These are phyloP conservation scores for Autographa gamma DNA, from an alignment of 2,888 invertebrate genomes.

Conservation along the genomic window DNA sequence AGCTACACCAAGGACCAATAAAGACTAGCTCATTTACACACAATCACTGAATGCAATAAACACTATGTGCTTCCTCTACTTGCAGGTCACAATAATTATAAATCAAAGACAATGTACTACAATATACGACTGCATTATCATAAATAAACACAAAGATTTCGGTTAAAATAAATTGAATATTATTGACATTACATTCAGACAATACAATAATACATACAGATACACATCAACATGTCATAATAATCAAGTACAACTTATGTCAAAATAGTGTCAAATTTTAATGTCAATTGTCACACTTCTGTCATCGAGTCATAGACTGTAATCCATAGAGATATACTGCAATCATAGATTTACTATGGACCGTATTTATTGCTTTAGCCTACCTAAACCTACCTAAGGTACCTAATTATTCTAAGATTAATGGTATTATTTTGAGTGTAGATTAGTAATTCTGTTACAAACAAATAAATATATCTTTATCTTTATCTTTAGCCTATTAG, in stretches of 20 bases:
- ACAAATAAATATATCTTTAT: too few relatives aligned
- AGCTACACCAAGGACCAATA: constrained; percentile 10
- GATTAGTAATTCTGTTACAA: too few relatives aligned
- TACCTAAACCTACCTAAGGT: too few relatives aligned
- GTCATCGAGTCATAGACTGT: too few relatives aligned
- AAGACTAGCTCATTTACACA: constrained; percentile 23
- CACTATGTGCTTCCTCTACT: background rate
- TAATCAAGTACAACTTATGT: too few relatives aligned
- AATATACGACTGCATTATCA: background rate
- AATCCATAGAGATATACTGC: too few relatives aligned
- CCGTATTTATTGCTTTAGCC: too few relatives aligned
- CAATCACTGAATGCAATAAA: constrained; percentile 5
- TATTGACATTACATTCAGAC: background rate
- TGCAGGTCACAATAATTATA: background rate
- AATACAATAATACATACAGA: background rate
- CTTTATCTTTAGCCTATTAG: too few relatives aligned
- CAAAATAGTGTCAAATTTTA: background rate
- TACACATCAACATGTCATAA: background rate
- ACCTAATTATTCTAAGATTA: too few relatives aligned
- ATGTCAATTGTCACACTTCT: background rate
- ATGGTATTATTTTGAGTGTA: too few relatives aligned
- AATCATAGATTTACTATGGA: background rate
- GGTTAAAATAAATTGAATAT: background rate
- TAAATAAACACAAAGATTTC: background rate
- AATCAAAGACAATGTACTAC: background rate